phyloP scores from a whole-genome alignment of 2,113 vertebrate species.

The Mobula hypostoma region DNA sequence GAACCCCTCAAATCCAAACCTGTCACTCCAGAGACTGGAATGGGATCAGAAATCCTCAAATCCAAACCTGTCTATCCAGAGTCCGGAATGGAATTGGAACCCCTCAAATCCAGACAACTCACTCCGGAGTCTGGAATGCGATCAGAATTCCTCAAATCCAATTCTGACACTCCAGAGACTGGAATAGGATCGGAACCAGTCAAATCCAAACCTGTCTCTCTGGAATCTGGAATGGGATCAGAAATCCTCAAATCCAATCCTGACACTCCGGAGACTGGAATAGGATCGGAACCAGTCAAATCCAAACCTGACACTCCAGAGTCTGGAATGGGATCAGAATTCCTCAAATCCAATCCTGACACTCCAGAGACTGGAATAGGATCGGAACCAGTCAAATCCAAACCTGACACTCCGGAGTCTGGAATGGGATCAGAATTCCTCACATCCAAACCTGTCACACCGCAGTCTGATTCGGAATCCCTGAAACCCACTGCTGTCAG shows the following conservation, averaged over 20 bases:
- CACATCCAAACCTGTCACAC: not conserved
- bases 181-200: too few relatives aligned
- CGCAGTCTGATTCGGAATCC: not conserved
- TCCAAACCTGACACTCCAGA: not conserved
- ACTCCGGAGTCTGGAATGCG: not conserved
- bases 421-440: not conserved
- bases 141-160: not conserved
- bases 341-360: not conserved
- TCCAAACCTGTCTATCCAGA: too few relatives aligned
- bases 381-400: not conserved
- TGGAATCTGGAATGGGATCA: not conserved
- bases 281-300: not conserved
- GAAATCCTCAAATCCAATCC: not conserved
- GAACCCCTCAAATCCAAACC: too few relatives aligned
- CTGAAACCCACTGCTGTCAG: not conserved
- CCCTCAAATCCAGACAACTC: too few relatives aligned
- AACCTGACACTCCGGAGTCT: not conserved
- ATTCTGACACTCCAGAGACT: too few relatives aligned
- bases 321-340: not conserved
- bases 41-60: too few relatives aligned
- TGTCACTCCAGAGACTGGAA: too few relatives aligned
- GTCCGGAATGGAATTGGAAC: too few relatives aligned
- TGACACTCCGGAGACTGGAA: not conserved
- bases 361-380: too few relatives aligned
- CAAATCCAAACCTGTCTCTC: not conserved